These are phyloP conservation scores for Crenuchus spilurus DNA, from an alignment of 2,797 vertebrate species.

Conservation along the genomic window DNA sequence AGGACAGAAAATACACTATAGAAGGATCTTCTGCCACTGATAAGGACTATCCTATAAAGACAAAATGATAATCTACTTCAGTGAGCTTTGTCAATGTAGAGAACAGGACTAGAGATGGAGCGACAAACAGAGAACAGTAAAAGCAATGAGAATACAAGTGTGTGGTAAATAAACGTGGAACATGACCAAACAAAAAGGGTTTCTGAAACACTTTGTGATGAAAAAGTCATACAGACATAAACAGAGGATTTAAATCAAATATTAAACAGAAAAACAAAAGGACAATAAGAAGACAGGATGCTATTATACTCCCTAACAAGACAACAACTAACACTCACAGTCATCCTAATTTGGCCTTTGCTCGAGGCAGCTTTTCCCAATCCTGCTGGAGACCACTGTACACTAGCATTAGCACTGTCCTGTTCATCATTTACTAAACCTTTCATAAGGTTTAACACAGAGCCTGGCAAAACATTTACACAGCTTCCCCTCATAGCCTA, in stretches of 20 bases:
- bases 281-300: background rate
- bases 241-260: too few relatives aligned
- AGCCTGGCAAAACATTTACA: too few relatives aligned
- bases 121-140: slow-evolving; percentile 22
- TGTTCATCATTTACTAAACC: too few relatives aligned
- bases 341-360: too few relatives aligned
- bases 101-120: slow-evolving; percentile 39
- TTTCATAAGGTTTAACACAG: too few relatives aligned
- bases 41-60: slow-evolving; percentile 99
- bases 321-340: too few relatives aligned
- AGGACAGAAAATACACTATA: slow-evolving; percentile 99
- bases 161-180: background rate
- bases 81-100: slow-evolving; percentile 33
- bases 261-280: background rate
- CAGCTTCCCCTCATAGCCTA: too few relatives aligned
- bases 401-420: too few relatives aligned
- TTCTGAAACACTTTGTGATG: background rate
- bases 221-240: background rate
- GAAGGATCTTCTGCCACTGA: slow-evolving; percentile 99
- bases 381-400: too few relatives aligned
- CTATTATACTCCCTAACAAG: too few relatives aligned
- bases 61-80: slow-evolving; percentile 81
- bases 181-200: background rate
- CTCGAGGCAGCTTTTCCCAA: too few relatives aligned
- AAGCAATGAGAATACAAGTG: background rate